These are phyloP conservation scores for Cliona cf. orientalis DNA, from an alignment of 37 sponge, comb jelly and placozoan species.

Conservation along the genomic window DNA sequence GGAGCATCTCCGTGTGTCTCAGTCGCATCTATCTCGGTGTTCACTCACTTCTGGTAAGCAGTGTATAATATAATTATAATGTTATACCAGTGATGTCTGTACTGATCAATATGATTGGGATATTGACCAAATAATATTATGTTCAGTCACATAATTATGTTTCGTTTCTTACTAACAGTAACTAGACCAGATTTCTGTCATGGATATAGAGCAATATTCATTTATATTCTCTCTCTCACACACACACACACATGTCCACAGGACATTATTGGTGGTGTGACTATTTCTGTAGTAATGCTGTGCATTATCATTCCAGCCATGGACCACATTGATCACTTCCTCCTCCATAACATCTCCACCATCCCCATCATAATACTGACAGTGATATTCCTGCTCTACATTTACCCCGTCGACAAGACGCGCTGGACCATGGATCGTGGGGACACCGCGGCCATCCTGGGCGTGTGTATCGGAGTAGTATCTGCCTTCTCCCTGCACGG, in stretches of 20 bases:
- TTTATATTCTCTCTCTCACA: background rate
- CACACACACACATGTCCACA: background rate
- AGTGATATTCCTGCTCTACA: slow-evolving; percentile 65
- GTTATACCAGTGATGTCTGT: too few species aligned
- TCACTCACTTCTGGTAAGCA: slow-evolving; percentile 79
- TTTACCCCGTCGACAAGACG: slow-evolving; percentile 80
- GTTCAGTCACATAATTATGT: too few species aligned
- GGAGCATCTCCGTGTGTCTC: slow-evolving; percentile 81
- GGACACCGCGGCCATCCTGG: slow-evolving; percentile 89
- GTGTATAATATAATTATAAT: background rate
- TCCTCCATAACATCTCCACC: slow-evolving; percentile 31
- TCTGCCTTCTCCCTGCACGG: slow-evolving; percentile 43
- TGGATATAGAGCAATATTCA: background rate
- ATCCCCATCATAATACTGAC: slow-evolving; percentile 16
- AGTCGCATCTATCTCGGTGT: slow-evolving; percentile 92
- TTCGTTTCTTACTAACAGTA: too few species aligned
- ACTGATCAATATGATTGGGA: too few species aligned
- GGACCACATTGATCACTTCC: slow-evolving; percentile 48
- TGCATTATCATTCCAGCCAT: slow-evolving; percentile 27
- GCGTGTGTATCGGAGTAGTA: slow-evolving; percentile 50
- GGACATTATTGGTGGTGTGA: slow-evolving; percentile 79
- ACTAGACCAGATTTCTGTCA: too few species aligned
- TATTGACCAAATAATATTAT: too few species aligned
- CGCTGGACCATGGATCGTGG: slow-evolving; percentile 89
- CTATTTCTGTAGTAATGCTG: slow-evolving; percentile 72